Conservation (phyloP, 2,113 vertebrate genomes). For the Brachypteracias leptosomus region DNA sequence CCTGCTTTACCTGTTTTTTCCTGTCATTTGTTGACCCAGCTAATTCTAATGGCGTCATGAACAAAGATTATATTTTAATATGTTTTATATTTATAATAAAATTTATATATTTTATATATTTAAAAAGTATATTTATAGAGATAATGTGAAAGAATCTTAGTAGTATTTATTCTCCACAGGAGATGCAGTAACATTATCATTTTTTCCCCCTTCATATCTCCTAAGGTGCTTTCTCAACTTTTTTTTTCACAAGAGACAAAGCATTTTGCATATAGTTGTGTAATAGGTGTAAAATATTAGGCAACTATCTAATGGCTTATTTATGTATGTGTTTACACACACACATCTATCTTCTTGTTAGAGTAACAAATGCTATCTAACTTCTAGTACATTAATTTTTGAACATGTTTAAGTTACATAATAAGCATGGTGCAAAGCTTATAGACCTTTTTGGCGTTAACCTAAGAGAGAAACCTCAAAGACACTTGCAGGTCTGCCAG, state of each 20-base stretch:
- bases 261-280: not conserved
- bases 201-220: not conserved
- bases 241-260: not conserved
- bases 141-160: not conserved
- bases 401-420: not conserved
- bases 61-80: too few species aligned
- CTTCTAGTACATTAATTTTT: not conserved
- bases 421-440: not conserved
- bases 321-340: fast-evolving
- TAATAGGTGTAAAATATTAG: not conserved
- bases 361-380: not conserved
- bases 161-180: not conserved
- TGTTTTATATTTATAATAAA: too few species aligned
- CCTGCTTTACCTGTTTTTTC: not conserved
- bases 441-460: not conserved
- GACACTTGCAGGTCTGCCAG: not conserved
- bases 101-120: too few species aligned
- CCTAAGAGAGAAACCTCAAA: not conserved
- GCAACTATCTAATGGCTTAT: not conserved
- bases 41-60: not conserved
- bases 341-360: not conserved
- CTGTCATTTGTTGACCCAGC: not conserved
- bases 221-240: not conserved
- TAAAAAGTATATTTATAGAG: not conserved
- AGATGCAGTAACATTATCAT: not conserved